Evolutionary conservation across 2,797 vertebrate species (phyloP).

Genomic region (Malurus leucopterus): DNA sequence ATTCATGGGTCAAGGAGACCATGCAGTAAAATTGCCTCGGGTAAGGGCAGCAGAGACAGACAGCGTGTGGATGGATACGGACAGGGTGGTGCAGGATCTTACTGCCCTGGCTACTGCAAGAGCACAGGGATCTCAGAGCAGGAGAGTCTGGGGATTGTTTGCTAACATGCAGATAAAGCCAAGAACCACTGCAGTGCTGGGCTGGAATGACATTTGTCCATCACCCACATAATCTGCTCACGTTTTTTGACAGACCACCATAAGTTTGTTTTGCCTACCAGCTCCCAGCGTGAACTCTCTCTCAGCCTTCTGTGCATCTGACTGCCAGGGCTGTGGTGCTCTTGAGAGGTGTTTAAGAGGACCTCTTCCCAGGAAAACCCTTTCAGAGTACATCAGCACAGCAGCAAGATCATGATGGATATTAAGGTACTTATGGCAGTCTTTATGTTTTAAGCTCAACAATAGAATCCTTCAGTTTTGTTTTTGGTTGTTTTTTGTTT

Average conservation of each 20-base stretch:
- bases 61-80: background rate
- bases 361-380: background rate
- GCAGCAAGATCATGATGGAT: background rate
- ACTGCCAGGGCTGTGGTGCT: background rate
- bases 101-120: background rate
- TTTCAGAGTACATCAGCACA: background rate
- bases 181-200: background rate
- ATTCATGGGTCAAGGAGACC: background rate
- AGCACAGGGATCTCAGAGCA: background rate
- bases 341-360: background rate
- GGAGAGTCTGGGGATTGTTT: background rate
- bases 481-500: background rate
- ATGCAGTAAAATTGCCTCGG: rapidly evolving
- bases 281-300: background rate
- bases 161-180: background rate
- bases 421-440: background rate
- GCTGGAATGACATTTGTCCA: background rate
- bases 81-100: background rate
- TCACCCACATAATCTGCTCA: background rate
- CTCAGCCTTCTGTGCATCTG: background rate
- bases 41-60: background rate
- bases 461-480: background rate
- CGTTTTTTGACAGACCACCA: background rate
- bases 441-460: background rate
- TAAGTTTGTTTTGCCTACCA: background rate